Conservation (phyloP, 2,888 invertebrate species). For the Oligia strigilis region DNA sequence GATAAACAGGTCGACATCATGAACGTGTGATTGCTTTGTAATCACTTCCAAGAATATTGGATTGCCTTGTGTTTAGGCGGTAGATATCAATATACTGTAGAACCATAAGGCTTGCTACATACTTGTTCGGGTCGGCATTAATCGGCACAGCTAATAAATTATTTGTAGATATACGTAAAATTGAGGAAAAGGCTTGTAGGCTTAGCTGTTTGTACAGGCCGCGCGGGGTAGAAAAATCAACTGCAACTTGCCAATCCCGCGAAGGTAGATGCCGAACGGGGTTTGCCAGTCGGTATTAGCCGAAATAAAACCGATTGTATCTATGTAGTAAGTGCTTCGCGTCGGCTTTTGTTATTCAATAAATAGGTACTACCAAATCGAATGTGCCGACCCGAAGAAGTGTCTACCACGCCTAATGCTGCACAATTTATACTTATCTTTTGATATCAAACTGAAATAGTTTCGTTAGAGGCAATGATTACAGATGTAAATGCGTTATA, state of each 20-base stretch:
- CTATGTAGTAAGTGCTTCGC: background rate
- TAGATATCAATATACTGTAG: background rate
- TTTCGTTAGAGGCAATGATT: background rate
- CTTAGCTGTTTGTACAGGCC: no score
- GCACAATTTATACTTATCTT: background rate
- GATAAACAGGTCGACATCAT: slow-evolving; percentile 28
- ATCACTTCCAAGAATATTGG: slow-evolving; percentile 35
- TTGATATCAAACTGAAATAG: background rate
- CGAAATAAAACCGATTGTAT: no score
- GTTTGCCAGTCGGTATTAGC: background rate
- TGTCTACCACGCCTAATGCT: background rate
- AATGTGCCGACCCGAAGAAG: background rate
- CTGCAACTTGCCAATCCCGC: background rate
- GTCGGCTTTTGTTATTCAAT: background rate
- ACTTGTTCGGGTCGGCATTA: background rate
- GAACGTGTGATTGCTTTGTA: slow-evolving; percentile 34
- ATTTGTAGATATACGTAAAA: background rate
- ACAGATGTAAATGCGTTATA: slow-evolving; percentile 11
- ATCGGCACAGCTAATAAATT: background rate
- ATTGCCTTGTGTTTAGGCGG: slow-evolving; percentile 19
- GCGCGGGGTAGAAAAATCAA: background rate
- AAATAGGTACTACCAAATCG: background rate
- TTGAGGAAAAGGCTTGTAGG: background rate
- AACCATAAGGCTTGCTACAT: background rate
- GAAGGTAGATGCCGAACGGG: no score